These are phyloP conservation scores for Orius laevigatus DNA, from an alignment of 1,140 invertebrate species.

Conservation along the genomic window DNA sequence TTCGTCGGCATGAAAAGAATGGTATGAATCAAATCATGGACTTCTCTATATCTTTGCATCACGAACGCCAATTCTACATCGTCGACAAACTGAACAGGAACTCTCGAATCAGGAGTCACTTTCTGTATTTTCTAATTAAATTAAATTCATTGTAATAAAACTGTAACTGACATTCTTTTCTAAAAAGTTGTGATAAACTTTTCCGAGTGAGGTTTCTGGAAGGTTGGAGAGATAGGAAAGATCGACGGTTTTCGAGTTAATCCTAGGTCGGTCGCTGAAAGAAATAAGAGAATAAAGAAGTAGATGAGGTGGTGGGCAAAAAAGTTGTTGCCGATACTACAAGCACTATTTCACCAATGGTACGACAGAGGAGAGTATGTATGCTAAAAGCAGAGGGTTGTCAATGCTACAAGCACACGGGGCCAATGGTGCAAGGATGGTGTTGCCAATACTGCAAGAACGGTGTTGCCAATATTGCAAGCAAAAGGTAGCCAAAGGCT, in stretches of 20 bases:
- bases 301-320: too few relatives aligned
- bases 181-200: conserved; percentile 69
- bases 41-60: conserved; percentile 91
- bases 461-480: too few relatives aligned
- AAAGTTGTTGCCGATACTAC: too few relatives aligned
- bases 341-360: too few relatives aligned
- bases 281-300: too few relatives aligned
- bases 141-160: conserved; percentile 6
- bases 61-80: conserved; percentile 85
- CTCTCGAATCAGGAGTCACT: conserved; percentile 83
- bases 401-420: too few relatives aligned
- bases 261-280: conserved; percentile 55
- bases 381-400: too few relatives aligned
- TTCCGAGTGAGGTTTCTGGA: conserved; percentile 67
- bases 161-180: conserved; percentile 43
- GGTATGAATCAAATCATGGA: conserved; percentile 89
- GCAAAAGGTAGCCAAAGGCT: too few relatives aligned
- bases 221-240: conserved; percentile 49
- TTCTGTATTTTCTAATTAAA: conserved; percentile 33
- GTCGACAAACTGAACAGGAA: conserved; percentile 78
- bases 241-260: conserved; percentile 70
- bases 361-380: too few relatives aligned
- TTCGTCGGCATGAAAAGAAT: conserved; percentile 85
- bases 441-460: too few relatives aligned
- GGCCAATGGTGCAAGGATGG: too few relatives aligned